Evolutionary conservation across 2,888 invertebrate genomes (phyloP), one percentile per base, ranked within the genome.

Genomic region (Dimorphilus gyrociliatus): DNA sequence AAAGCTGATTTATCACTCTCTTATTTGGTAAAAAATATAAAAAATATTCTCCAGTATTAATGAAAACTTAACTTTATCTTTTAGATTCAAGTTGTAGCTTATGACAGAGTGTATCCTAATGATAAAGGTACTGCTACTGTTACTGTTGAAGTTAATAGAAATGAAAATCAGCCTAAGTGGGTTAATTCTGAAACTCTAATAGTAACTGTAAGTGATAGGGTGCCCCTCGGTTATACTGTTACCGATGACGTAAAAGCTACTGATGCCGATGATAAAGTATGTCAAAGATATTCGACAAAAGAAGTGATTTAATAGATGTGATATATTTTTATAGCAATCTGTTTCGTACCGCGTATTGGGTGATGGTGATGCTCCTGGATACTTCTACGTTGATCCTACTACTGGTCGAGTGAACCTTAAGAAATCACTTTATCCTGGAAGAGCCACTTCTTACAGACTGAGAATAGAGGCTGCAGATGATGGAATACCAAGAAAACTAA

Each of bases 41-140:
- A 6, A 27, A 16, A n/a, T 17, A 27, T 13, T 16, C 8, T 16
- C 10, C 19, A 27, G n/a, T 13, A 27, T 13, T n/a, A 28, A 32
- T 10, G 19, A 16, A 10, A 16, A 6, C 16, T 6, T 14, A 23
- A 29, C 33, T 23, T 23, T 14, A 21, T 15, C 23, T 36, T 37
- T n/a, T 37, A 52, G 53, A 38, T 52, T 7, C 39, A 40, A 28
- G 45, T 53, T 7, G 32, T 34, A 16, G 50, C 52, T 4, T 45
- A 42, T 5, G 43, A 41, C 23, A 29, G 36, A 13, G 42, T 29
- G 6, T 45, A 37, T 23, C 44, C 44, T 4, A 30, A 32, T 3
- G 46, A 51, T 33, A 50, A 50, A 4, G 48, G 50, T 10, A 45
- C 40, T 17, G 42, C 51, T 6, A 43, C 44, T 6, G 47, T 55